phyloP scores from a whole-genome alignment of 1,140 invertebrate species.

The Hypothenemus hampei region DNA sequence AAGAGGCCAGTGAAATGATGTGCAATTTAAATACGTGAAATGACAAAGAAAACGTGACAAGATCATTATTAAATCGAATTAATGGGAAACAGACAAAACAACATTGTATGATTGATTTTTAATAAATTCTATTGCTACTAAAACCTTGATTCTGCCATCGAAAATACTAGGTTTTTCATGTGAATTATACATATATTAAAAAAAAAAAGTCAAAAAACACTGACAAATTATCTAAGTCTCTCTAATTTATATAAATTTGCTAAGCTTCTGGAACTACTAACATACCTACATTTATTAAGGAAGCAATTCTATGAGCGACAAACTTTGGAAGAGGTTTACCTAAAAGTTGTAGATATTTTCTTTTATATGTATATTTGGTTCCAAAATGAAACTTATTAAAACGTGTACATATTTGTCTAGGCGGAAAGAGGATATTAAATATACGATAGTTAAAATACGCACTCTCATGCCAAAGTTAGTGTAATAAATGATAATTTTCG shows the following conservation, averaged over 20 bases:
- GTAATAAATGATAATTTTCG: slow-evolving; percentile 27
- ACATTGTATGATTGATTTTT: too few species aligned
- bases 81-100: too few species aligned
- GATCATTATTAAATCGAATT: too few species aligned
- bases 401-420: slow-evolving; percentile 39
- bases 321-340: slow-evolving; percentile 33
- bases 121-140: too few species aligned
- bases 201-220: too few species aligned
- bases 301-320: slow-evolving; percentile 12
- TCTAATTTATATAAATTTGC: too few species aligned
- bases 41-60: slow-evolving; percentile 1
- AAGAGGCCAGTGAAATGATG: slow-evolving; percentile 45
- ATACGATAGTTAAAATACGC: slow-evolving; percentile 45
- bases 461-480: slow-evolving; percentile 48
- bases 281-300: too few species aligned
- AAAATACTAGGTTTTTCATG: too few species aligned
- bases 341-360: slow-evolving; percentile 41
- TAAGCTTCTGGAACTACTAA: too few species aligned
- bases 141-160: too few species aligned
- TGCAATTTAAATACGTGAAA: slow-evolving; percentile 39
- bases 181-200: too few species aligned
- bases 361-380: slow-evolving; percentile 45
- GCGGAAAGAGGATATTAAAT: slow-evolving; percentile 46
- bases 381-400: slow-evolving; percentile 34
- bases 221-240: too few species aligned